phyloP scores from a whole-genome alignment of 2,888 invertebrate species.

The Notodonta ziczac region DNA sequence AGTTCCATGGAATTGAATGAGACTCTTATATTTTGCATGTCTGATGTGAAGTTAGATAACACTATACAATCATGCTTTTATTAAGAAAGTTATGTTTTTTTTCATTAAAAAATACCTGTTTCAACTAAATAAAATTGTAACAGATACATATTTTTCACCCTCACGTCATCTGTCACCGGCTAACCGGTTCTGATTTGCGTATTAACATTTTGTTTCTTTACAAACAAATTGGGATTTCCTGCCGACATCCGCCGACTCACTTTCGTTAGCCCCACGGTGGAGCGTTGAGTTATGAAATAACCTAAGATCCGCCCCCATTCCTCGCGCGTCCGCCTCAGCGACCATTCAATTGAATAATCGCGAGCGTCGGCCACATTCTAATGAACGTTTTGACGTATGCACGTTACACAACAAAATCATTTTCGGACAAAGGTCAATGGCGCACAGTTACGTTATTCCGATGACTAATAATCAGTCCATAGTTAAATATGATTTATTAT shows the following conservation, averaged over 20 bases:
- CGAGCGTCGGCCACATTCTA: conserved; percentile 55
- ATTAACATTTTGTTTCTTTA: conserved; percentile 7
- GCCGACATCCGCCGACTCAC: conserved; percentile 55
- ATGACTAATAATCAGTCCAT: conserved; percentile 21
- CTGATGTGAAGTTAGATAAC: conserved; percentile 3
- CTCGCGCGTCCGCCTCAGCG: conserved; percentile 51
- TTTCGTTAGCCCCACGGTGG: conserved; percentile 43
- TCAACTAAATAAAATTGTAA: no score
- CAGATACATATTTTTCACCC: neutral
- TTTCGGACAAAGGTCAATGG: conserved; percentile 62
- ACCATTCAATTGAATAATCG: conserved; percentile 55
- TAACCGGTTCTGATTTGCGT: neutral
- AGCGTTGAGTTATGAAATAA: conserved; percentile 64
- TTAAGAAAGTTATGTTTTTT: neutral
- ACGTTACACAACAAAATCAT: conserved; percentile 55
- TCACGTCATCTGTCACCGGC: neutral
- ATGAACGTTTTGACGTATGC: conserved; percentile 52
- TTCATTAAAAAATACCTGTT: no score
- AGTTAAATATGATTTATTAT: conserved; percentile 29
- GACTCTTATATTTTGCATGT: conserved; percentile 24
- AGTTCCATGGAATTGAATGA: conserved; percentile 61
- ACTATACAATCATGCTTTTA: neutral
- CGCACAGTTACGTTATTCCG: conserved; percentile 37
- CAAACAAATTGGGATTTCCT: conserved; percentile 44
- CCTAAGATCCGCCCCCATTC: conserved; percentile 62